Conservation (phyloP, 2,113 vertebrate species). For the Ceratotherium simum region DNA sequence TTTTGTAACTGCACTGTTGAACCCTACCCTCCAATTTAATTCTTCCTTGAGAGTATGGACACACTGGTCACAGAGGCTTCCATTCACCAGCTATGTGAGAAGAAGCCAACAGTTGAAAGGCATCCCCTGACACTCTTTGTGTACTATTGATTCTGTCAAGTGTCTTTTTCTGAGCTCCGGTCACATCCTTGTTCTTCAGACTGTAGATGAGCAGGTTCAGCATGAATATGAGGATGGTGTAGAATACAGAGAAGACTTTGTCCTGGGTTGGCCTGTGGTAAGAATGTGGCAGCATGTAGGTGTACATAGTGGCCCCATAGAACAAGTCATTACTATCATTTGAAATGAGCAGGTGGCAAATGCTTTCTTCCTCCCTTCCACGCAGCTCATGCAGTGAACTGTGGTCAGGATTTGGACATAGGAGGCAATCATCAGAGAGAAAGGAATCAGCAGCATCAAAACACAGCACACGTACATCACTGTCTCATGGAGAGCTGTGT, state of each 20-base stretch:
- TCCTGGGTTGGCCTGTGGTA: conserved; percentile 61
- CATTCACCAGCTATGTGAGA: neutral
- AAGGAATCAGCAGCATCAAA: conserved; percentile 69
- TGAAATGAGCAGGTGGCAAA: conserved; percentile 72
- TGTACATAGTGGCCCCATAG: conserved; percentile 77
- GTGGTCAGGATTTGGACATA: conserved; percentile 68
- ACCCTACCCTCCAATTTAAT: no score
- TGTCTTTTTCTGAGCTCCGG: conserved; percentile 44
- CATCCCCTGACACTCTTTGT: neutral
- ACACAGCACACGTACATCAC: conserved; percentile 71
- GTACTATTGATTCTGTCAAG: neutral
- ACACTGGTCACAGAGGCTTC: neutral
- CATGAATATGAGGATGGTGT: no score
- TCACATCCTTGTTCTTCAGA: no score
- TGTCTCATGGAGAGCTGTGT: conserved; percentile 67
- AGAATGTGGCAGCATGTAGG: conserved; percentile 74
- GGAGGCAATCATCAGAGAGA: no score
- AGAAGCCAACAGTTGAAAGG: neutral
- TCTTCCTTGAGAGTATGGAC: neutral
- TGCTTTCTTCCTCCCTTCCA: conserved; percentile 65
- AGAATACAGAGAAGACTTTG: no score
- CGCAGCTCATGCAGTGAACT: conserved; percentile 58
- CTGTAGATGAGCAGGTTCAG: no score
- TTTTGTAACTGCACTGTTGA: no score
- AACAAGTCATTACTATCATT: conserved; percentile 69